Evolutionary conservation across 2,113 vertebrate genomes (phyloP).

Genomic region (Myrmophylax atrothorax): DNA sequence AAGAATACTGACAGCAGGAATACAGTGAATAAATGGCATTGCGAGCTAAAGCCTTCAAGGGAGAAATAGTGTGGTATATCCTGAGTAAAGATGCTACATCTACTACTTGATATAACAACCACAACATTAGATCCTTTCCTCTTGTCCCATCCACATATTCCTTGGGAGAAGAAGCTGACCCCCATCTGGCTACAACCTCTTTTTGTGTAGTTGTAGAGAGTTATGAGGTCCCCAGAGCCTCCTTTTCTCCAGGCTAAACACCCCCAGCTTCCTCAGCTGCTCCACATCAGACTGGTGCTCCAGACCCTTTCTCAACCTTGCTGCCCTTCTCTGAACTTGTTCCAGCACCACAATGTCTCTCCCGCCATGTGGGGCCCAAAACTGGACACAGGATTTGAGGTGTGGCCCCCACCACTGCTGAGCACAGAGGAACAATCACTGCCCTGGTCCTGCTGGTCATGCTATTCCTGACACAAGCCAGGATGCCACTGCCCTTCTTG

Average conservation of each 20-base stretch:
- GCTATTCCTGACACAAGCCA: background rate
- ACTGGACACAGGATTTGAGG: background rate
- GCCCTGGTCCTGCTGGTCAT: background rate
- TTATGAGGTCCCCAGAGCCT: background rate
- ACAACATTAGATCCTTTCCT: background rate
- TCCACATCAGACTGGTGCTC: too few relatives aligned
- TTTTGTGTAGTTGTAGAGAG: fast-evolving
- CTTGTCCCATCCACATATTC: background rate
- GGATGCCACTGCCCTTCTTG: background rate
- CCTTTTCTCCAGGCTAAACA: too few relatives aligned
- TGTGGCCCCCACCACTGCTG: background rate
- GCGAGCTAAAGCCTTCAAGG: background rate
- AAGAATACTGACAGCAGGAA: background rate
- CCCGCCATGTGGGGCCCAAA: background rate
- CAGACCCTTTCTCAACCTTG: too few relatives aligned
- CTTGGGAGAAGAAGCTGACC: background rate
- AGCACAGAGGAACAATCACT: background rate
- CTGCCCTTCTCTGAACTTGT: background rate
- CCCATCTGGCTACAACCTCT: background rate
- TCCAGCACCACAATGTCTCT: background rate
- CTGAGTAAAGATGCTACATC: background rate
- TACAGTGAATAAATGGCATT: background rate
- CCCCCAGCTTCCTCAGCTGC: too few relatives aligned
- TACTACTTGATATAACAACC: background rate
- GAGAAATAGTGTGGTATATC: background rate